A percentile compares a stretch with the other conserved stretches of the same genome.
phyloP scores from a whole-genome alignment of 2,797 vertebrate species.

The Fringilla coelebs region DNA sequence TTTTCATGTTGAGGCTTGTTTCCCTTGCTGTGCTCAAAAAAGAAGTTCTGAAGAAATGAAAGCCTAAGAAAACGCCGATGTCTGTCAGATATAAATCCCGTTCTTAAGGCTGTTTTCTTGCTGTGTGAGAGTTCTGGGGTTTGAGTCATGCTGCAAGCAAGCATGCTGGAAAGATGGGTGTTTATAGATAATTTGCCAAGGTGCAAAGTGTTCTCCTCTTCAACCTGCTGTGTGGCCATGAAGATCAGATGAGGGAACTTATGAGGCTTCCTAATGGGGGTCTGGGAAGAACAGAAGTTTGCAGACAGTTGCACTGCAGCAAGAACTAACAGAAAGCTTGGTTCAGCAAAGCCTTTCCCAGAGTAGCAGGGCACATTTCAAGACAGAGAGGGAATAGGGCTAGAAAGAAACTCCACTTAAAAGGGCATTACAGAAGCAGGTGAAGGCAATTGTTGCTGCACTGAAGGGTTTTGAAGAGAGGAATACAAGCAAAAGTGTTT shows the following conservation, averaged over 20 bases:
- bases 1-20: neutral
- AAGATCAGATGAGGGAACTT: neutral
- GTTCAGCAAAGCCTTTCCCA: neutral
- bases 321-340: neutral
- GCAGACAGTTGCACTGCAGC: neutral
- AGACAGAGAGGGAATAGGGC: neutral
- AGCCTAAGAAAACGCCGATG: neutral
- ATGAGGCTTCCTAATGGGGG: neutral
- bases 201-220: neutral
- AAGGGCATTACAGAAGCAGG: neutral
- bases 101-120: neutral
- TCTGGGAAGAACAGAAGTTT: neutral
- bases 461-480: neutral
- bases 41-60: neutral
- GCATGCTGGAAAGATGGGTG: neutral
- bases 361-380: neutral
- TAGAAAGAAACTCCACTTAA: neutral
- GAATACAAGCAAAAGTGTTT: neutral
- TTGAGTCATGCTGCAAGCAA: neutral
- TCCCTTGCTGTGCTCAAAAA: neutral
- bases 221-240: neutral
- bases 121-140: neutral
- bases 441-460: neutral
- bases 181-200: neutral
- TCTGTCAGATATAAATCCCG: neutral